A percentile compares a stretch with the other conserved stretches of the same genome.
Conservation (phyloP, 2,113 vertebrate genomes). For the Silurus meridionalis region DNA sequence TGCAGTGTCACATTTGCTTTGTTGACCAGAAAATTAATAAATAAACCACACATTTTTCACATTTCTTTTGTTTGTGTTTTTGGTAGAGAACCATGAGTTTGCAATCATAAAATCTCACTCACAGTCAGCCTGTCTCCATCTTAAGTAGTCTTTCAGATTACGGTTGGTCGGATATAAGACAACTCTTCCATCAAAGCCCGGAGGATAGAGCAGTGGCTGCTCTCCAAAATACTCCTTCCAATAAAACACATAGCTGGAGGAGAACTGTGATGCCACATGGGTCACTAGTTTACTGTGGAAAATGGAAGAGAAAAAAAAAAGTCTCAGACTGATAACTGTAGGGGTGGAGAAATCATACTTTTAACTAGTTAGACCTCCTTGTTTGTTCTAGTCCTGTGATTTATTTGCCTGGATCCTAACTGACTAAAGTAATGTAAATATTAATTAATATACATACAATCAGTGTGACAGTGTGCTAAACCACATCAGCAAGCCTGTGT, state of each 20-base stretch:
- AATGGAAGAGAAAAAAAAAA: background rate
- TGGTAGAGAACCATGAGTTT: background rate
- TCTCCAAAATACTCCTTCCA: constrained; percentile 93
- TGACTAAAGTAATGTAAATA: background rate
- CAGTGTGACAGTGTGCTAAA: background rate
- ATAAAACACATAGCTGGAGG: constrained; percentile 95
- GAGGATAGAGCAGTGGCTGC: constrained; percentile 87
- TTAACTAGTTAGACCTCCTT: background rate
- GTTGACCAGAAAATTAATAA: background rate
- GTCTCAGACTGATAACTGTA: background rate
- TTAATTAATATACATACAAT: background rate
- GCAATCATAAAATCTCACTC: constrained; percentile 62
- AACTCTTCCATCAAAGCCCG: constrained; percentile 93
- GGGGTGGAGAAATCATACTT: background rate
- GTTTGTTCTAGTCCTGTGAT: background rate
- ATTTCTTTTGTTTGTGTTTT: background rate
- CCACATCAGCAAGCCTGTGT: background rate
- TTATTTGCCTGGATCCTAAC: background rate
- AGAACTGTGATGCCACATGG: constrained; percentile 93
- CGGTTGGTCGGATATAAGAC: constrained; percentile 91
- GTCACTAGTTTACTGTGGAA: constrained; percentile 93
- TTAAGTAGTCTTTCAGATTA: constrained; percentile 93
- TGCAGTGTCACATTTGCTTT: background rate
- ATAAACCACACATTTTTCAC: background rate
- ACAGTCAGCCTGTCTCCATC: constrained; percentile 98